Percentiles rank a stretch among this genome's conserved stretches.
phyloP scores from a whole-genome alignment of 2,113 vertebrate species.

The Tetrao urogallus region DNA sequence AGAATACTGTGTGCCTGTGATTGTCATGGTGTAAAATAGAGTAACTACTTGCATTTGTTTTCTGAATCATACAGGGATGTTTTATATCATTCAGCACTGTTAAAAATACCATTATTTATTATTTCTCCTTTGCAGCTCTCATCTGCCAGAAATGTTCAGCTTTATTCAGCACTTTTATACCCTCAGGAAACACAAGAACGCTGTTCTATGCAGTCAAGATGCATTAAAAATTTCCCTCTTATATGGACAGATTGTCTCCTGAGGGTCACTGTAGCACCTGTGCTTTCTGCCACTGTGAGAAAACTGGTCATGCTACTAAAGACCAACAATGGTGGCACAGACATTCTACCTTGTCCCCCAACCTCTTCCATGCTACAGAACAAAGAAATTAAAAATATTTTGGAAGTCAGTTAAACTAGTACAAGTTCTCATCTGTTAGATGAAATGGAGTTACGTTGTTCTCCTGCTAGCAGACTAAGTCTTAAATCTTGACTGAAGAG shows the following conservation, averaged over 20 bases:
- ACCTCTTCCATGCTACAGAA: not conserved
- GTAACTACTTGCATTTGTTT: not conserved
- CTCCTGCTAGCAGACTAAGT: not conserved
- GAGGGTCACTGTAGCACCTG: slow-evolving; percentile 24
- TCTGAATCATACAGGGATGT: not conserved
- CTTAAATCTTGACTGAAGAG: not conserved
- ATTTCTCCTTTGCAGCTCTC: slow-evolving; percentile 15
- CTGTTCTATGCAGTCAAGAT: slow-evolving; percentile 5
- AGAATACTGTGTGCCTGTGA: not conserved
- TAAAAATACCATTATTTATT: slow-evolving; percentile 3
- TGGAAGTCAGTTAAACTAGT: not conserved
- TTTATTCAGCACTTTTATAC: slow-evolving; percentile 11
- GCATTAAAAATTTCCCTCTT: slow-evolving; percentile 21
- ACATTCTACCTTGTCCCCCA: not conserved
- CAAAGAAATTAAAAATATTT: not conserved
- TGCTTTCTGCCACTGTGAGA: slow-evolving; percentile 43
- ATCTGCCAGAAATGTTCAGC: slow-evolving; percentile 42
- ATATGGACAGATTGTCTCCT: not conserved
- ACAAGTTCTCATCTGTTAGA: not conserved
- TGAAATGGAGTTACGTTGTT: not conserved
- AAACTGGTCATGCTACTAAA: slow-evolving; percentile 20
- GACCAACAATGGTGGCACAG: not conserved
- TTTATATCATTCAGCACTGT: not conserved
- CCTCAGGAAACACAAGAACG: slow-evolving; percentile 28
- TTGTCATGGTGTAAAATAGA: not conserved